Evolutionary conservation across 2,797 vertebrate genomes (phyloP), one percentile per base, ranked within the genome.

Genomic region (Microctenopoma stevenorrisi): DNA sequence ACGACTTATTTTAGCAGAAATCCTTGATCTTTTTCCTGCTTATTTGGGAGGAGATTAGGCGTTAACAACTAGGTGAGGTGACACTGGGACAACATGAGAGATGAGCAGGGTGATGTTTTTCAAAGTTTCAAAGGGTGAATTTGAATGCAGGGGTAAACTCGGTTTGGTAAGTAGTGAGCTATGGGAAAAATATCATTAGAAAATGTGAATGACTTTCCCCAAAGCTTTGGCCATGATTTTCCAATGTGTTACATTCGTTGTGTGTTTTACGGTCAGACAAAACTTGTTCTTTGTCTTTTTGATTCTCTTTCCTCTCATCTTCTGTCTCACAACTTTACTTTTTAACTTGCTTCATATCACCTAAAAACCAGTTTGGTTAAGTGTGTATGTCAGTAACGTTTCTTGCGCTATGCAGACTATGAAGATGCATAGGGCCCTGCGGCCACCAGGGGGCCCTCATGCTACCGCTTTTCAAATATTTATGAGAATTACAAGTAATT

Each of bases 181-280:
- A 52, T 64, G 64, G 46, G 64, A 63, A 30, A 76, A 75, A 58
- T 63, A 46, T 76, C 52, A 25, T 53, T 18, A 25, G 48, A 68
- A 53, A 57, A 65, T 76, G 68, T 58, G 75, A 74, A 60, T 69
- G 58, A 53, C 68, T 77, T 40, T 48, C 55, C 37, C 48, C 38
- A 58, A 81, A 76, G 63, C 44, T 84, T 74, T 61, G 44, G 57
- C 46, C 67, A 72, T 76, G 75, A 82, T 85, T 81, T 70, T 53
- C 40, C 78, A 81, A 74, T 68, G 55, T 63, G 55, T 66, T n/a
- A 48, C 35, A 15, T 25, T 48, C 15, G 18, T 1, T 65, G 46
- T 64, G 63, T 69, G 30, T 50, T 28, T 51, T 61, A 4, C 26
- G 58, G 58, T 58, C 64, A 72, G 61, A 49, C 57, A 47, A 58